Base-by-base conservation (phyloP, 30 jellyfish, hydroid and myxozoan species). In the Hydra vulgaris region DNA sequence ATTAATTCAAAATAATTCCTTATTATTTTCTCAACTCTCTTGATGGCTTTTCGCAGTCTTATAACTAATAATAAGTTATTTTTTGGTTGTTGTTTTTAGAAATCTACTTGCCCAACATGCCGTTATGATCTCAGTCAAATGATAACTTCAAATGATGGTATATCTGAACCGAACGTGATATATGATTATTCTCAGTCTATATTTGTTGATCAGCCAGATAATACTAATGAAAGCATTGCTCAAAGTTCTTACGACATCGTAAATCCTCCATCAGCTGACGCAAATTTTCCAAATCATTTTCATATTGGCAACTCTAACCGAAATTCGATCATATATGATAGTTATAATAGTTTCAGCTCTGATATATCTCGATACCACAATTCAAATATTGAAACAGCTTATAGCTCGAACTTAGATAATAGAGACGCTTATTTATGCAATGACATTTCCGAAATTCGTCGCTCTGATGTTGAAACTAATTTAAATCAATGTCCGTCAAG, bases 91-190 rank as follows among this genome's bases (percentile, higher is more conserved):
- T 17, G 18, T 22, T 53, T 53, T 26, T 54, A 78, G 85, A 78
- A 78, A 78, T 78, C 85, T 17, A 78, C 85, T 0, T 78, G 85
- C n/a, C 85, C 85, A 15, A 27, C 85, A 17, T 78, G 85, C 55
- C 85, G 85, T 20, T 54, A 0, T 15, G 85, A 78, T 54, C 69
- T 78, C 12, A 40, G 8, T 40, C 5, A 40, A 40, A 12, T n/a
- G n/a, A n/a, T 40, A 40, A 40, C 61, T 12, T 40, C 12, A 12
- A 40, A 3, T 40, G 61, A 12, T 40, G 61, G 12, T 40, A 40
- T 12, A 40, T 12, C 61, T 12, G 61, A 5, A 40, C 61, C 61
- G 12, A 40, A 40, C 12, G 5, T 40, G 12, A 40, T 3, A 3
- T 5, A 40, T 40, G 61, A 40, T 40, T 40, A 40, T 40, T 12